phyloP scores from a whole-genome alignment of 2,888 invertebrate genomes.

The Agonopterix heracliana region DNA sequence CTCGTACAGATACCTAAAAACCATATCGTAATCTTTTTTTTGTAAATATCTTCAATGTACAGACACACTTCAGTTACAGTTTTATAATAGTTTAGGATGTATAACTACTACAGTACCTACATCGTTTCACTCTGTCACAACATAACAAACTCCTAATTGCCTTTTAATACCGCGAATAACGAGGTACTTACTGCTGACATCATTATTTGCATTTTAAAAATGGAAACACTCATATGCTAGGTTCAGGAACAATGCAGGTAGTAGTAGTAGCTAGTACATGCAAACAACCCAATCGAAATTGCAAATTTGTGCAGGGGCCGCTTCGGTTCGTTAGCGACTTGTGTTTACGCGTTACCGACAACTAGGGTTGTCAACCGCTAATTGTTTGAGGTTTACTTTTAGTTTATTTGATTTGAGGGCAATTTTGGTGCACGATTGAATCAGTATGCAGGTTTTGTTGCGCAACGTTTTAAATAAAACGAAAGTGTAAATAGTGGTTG shows the following conservation, averaged over 20 bases:
- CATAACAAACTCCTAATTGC: too few relatives aligned
- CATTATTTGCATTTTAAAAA: slow-evolving; percentile 37
- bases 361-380: slow-evolving; percentile 65
- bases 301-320: slow-evolving; percentile 74
- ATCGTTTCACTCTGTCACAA: too few relatives aligned
- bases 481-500: background rate
- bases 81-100: too few relatives aligned
- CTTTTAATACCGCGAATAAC: too few relatives aligned
- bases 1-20: too few relatives aligned
- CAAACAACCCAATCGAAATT: slow-evolving; percentile 71
- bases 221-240: slow-evolving; percentile 27
- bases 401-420: slow-evolving; percentile 33
- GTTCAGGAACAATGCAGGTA: slow-evolving; percentile 38
- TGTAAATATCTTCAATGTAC: too few relatives aligned
- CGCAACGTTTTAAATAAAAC: too few relatives aligned
- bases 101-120: too few relatives aligned
- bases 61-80: too few relatives aligned
- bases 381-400: slow-evolving; percentile 57
- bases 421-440: background rate
- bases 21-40: too few relatives aligned
- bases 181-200: too few relatives aligned
- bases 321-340: slow-evolving; percentile 73
- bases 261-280: slow-evolving; percentile 16
- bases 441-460: background rate
- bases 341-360: slow-evolving; percentile 68